phyloP scores from a whole-genome alignment of 2,888 invertebrate genomes.

The Ryuthela nishihirai region DNA sequence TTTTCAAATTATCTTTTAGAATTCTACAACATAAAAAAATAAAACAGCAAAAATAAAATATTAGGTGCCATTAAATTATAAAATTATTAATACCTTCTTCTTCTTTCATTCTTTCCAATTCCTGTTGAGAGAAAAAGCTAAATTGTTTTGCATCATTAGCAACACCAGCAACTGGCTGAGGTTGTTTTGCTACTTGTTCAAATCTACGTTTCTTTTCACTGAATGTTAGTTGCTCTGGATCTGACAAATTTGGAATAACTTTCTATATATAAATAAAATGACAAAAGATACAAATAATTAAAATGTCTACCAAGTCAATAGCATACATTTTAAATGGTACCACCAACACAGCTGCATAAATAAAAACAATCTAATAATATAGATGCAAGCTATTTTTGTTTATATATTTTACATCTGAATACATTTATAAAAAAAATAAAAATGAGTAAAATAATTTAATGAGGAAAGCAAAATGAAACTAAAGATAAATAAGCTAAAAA shows the following conservation, averaged over 20 bases:
- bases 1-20: no score
- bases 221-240: slow-evolving; percentile 65
- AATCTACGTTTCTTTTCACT: slow-evolving; percentile 93
- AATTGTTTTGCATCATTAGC: slow-evolving; percentile 89
- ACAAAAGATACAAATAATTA: not conserved
- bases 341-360: no score
- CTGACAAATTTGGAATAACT: slow-evolving; percentile 20
- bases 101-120: slow-evolving; percentile 88
- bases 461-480: not conserved
- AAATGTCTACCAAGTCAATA: not conserved
- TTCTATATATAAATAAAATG: not conserved
- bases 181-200: slow-evolving; percentile 86
- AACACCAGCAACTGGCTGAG: slow-evolving; percentile 75
- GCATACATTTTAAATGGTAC: no score
- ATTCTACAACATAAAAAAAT: no score
- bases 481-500: not conserved
- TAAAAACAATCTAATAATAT: no score
- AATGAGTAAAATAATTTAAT: not conserved
- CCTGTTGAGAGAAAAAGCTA: slow-evolving; percentile 88
- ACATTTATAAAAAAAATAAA: not conserved
- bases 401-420: not conserved
- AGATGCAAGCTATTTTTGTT: no score
- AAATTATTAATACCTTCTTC: slow-evolving; percentile 74
- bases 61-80: no score
- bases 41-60: no score